These are phyloP conservation scores for Perccottus glenii DNA, from an alignment of 2,113 vertebrate species.

Conservation along the genomic window DNA sequence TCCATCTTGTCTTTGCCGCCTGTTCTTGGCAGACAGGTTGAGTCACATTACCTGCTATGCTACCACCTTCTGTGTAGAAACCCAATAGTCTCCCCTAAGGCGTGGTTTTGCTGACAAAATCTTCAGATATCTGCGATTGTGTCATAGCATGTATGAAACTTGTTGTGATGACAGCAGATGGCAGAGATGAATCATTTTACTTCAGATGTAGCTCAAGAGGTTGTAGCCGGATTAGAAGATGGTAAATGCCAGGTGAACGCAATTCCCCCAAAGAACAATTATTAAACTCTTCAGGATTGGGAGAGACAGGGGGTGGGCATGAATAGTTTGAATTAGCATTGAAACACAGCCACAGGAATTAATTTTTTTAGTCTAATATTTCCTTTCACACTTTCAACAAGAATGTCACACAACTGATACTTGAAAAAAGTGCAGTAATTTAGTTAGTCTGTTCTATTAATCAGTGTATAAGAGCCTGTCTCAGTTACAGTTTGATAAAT, in stretches of 20 bases:
- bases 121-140: neutral
- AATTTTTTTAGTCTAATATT: conserved; percentile 14
- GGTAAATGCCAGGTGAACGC: conserved; percentile 11
- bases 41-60: conserved; percentile 48
- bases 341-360: conserved; percentile 10
- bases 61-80: neutral
- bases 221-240: conserved; percentile 14
- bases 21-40: conserved; percentile 60
- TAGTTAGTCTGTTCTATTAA: neutral
- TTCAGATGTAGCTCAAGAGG: neutral
- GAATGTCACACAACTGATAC: neutral
- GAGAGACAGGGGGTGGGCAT: conserved; percentile 17
- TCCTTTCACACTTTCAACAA: neutral
- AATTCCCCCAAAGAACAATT: neutral
- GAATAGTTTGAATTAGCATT: conserved; percentile 29
- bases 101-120: conserved; percentile 20
- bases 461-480: neutral
- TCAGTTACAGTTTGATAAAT: neutral
- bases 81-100: conserved; percentile 17
- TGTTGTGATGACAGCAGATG: conserved; percentile 19
- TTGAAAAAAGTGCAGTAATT: neutral
- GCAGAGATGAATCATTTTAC: conserved; percentile 1
- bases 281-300: conserved; percentile 3
- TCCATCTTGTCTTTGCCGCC: conserved; percentile 38
- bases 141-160: conserved; percentile 15